These are phyloP conservation scores for Hippopotamyrus pictus DNA, from an alignment of 2,797 vertebrate species.

Conservation along the genomic window DNA sequence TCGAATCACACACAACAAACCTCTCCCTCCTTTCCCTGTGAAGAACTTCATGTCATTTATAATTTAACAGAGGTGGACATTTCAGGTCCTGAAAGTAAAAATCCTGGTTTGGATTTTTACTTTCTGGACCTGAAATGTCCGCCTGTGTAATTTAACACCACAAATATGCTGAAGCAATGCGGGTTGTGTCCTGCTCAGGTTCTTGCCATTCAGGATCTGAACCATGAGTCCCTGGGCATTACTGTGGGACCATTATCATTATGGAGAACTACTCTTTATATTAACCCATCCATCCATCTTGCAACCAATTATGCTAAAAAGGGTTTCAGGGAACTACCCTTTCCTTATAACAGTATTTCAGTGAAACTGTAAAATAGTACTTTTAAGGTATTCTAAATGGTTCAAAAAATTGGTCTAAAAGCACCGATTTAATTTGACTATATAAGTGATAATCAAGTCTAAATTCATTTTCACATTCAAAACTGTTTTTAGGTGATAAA, in stretches of 20 bases:
- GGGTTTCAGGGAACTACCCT: not conserved
- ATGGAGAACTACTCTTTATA: not conserved
- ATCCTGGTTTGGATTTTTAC: too few species aligned
- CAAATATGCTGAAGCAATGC: not conserved
- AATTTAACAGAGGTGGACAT: not conserved
- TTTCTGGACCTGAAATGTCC: too few species aligned
- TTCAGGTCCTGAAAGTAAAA: too few species aligned
- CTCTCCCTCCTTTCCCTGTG: not conserved
- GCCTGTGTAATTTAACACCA: not conserved
- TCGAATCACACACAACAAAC: not conserved
- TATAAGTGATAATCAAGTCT: not conserved
- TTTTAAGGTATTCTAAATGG: not conserved
- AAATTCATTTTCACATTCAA: constrained; percentile 1
- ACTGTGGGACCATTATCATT: not conserved
- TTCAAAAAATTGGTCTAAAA: not conserved
- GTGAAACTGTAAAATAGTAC: not conserved
- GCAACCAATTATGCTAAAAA: not conserved
- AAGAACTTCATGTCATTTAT: not conserved
- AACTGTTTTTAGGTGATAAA: not conserved
- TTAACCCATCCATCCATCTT: not conserved
- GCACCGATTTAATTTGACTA: not conserved
- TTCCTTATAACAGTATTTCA: not conserved
- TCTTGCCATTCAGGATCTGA: not conserved
- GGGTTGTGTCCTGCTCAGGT: not conserved
- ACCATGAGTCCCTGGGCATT: not conserved